A percentile compares a stretch with the other conserved stretches of the same genome.
phyloP scores from a whole-genome alignment of 2,797 vertebrate genomes.

The Microhierax caerulescens region DNA sequence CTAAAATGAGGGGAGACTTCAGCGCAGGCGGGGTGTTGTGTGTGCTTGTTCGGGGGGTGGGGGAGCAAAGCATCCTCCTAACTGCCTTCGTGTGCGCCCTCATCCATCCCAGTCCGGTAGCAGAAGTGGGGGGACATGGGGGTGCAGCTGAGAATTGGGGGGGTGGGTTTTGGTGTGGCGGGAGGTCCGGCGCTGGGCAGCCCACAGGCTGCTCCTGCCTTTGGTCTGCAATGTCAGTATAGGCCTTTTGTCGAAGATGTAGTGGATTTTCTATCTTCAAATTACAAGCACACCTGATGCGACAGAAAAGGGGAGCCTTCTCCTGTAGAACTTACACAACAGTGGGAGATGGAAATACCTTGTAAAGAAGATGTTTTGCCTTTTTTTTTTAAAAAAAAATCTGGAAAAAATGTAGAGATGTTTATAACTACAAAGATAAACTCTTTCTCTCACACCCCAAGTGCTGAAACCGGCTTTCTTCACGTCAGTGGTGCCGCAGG shows the following conservation, averaged over 20 bases:
- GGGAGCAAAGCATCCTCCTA: background rate
- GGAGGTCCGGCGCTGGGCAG: background rate
- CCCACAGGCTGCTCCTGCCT: background rate
- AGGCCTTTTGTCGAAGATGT: background rate
- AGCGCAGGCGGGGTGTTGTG: background rate
- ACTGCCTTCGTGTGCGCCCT: background rate
- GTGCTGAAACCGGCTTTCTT: background rate
- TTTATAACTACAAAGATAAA: background rate
- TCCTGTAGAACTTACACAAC: background rate
- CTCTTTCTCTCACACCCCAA: background rate
- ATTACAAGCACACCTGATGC: background rate
- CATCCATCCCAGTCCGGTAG: rapidly evolving
- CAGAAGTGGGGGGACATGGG: too few species aligned
- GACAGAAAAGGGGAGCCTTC: background rate
- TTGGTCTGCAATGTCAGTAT: background rate
- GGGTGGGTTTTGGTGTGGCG: background rate
- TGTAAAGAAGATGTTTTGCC: background rate
- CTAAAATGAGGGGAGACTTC: rapidly evolving
- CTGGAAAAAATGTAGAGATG: background rate
- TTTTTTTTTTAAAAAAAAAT: background rate
- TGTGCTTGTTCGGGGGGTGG: background rate
- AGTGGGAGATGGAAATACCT: background rate
- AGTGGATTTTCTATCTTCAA: background rate
- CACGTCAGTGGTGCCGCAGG: rapidly evolving
- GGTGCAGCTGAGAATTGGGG: background rate